Conservation (phyloP, 2,888 invertebrate species). For the Caradrina clavipalpis region DNA sequence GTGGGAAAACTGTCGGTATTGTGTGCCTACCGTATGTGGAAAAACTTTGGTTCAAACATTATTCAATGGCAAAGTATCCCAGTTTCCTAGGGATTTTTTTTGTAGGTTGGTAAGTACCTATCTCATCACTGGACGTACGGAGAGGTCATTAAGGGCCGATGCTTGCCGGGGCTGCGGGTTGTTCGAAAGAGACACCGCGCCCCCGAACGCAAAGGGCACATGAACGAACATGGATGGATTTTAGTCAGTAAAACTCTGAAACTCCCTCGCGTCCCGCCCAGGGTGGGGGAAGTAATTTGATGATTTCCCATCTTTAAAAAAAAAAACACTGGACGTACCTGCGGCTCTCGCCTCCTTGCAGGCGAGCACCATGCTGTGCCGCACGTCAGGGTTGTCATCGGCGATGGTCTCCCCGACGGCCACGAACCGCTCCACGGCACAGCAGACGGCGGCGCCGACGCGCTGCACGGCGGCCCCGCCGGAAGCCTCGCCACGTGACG, state of each 20-base stretch:
- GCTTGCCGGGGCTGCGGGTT: no score
- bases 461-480: slow-evolving; percentile 93
- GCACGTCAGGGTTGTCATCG: slow-evolving; percentile 99
- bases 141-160: no score
- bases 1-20: not conserved
- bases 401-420: slow-evolving; percentile 99
- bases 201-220: no score
- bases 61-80: not conserved
- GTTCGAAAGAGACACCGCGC: no score
- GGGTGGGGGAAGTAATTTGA: no score
- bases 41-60: slow-evolving; percentile 3
- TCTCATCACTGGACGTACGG: slow-evolving; percentile 91
- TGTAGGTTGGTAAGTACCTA: not conserved
- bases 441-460: slow-evolving; percentile 98
- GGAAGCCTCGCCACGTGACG: slow-evolving; percentile 93
- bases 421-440: slow-evolving; percentile 99
- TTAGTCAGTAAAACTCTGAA: no score
- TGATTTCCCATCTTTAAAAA: no score
- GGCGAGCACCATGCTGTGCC: slow-evolving; percentile 99
- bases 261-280: no score
- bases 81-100: not conserved
- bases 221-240: no score
- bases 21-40: not conserved
- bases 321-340: slow-evolving; percentile 92
- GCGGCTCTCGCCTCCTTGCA: slow-evolving; percentile 99